A percentile compares a stretch with the other conserved stretches of the same genome.
Evolutionary conservation across 1,140 invertebrate species (phyloP).

Genomic region (Contarinia nasturtii): DNA sequence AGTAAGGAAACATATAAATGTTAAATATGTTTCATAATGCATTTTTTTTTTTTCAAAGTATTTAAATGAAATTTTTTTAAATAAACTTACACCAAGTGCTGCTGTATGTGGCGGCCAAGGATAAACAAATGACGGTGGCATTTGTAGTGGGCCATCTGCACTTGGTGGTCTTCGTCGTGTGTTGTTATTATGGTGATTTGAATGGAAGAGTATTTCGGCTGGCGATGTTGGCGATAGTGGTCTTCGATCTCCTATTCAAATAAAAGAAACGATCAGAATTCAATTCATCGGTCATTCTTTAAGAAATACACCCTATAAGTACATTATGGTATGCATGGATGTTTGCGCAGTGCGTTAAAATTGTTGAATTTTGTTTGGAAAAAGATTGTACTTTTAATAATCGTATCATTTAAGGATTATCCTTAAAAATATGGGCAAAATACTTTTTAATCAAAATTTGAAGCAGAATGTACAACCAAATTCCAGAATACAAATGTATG

Average conservation of each 20-base stretch:
- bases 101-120: conserved; percentile 12
- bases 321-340: too few relatives aligned
- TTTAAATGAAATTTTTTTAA: too few relatives aligned
- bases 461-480: too few relatives aligned
- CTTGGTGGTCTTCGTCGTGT: conserved; percentile 11
- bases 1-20: conserved; percentile 20
- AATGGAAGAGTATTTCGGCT: conserved; percentile 7
- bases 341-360: too few relatives aligned
- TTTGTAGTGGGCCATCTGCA: conserved; percentile 14
- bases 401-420: too few relatives aligned
- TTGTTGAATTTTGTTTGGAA: too few relatives aligned
- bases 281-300: not conserved
- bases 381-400: too few relatives aligned
- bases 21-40: conserved; percentile 7
- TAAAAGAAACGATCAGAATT: too few relatives aligned
- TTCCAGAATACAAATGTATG: too few relatives aligned
- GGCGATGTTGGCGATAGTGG: conserved; percentile 13
- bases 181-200: conserved; percentile 9
- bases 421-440: too few relatives aligned
- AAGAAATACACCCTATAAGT: not conserved
- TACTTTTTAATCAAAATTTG: too few relatives aligned
- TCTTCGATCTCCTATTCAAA: conserved; percentile 11
- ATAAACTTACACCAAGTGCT: conserved; percentile 11
- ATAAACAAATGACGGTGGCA: conserved; percentile 17
- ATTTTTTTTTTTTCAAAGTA: conserved; percentile 20